These are phyloP conservation scores for Protodeltote pygarga DNA, from an alignment of 2,888 invertebrate genomes.

Conservation along the genomic window DNA sequence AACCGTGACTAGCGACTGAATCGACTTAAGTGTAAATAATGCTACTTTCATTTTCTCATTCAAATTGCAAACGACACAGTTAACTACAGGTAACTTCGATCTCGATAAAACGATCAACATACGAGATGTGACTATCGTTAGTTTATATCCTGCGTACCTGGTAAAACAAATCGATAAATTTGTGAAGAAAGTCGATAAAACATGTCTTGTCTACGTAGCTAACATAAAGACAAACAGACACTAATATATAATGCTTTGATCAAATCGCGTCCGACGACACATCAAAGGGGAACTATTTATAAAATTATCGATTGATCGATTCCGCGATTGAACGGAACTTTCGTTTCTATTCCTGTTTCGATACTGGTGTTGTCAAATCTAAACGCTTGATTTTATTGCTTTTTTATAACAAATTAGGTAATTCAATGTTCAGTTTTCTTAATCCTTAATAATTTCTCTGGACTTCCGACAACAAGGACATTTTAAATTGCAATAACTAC, in stretches of 20 bases:
- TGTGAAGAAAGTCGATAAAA: conserved; percentile 62
- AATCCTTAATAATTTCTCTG: no score
- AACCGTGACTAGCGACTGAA: no score
- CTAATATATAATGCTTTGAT: conserved; percentile 63
- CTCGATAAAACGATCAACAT: conserved; percentile 31
- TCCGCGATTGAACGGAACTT: conserved; percentile 55
- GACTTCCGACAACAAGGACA: no score
- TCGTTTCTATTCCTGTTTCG: conserved; percentile 36
- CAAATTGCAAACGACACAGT: no score
- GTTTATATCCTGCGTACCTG: conserved; percentile 20
- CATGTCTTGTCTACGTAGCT: conserved; percentile 42
- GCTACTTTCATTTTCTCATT: no score
- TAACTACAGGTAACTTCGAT: no score
- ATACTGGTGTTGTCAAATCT: conserved; percentile 21
- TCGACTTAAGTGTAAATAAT: no score
- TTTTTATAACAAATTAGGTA: neutral
- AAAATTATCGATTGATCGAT: conserved; percentile 66
- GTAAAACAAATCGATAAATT: conserved; percentile 47
- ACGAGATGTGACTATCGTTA: conserved; percentile 24
- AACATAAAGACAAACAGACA: conserved; percentile 45
- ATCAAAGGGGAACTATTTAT: conserved; percentile 67
- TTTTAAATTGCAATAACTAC: no score
- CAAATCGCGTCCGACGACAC: conserved; percentile 59
- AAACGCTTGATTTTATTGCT: conserved; percentile 1
- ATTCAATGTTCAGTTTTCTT: neutral